Percentiles rank a stretch among this genome's conserved stretches.
phyloP scores from a whole-genome alignment of 2,113 vertebrate species.

The Serilophus lunatus region DNA sequence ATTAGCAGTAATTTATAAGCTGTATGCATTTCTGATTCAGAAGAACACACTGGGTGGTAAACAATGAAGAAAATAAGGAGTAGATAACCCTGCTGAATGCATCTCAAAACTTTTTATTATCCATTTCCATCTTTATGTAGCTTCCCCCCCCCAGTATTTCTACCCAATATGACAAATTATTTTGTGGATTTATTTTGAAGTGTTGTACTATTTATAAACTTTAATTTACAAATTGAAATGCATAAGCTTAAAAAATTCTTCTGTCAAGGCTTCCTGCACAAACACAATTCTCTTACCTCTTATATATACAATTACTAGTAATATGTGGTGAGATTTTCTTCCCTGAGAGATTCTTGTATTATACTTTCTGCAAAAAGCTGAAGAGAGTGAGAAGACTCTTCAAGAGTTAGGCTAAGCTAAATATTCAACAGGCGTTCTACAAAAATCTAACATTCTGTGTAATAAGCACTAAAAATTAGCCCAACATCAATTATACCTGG shows the following conservation, averaged over 20 bases:
- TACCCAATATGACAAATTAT: neutral
- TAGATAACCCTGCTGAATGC: neutral
- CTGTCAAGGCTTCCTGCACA: neutral
- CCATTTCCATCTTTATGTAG: neutral
- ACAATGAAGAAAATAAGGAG: neutral
- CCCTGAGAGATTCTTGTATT: neutral
- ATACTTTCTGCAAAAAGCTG: neutral
- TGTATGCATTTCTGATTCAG: neutral
- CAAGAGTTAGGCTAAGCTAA: neutral
- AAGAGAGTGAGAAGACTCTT: neutral
- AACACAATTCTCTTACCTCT: neutral
- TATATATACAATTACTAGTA: neutral
- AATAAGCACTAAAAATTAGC: neutral
- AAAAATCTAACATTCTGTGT: neutral
- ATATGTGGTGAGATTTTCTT: neutral
- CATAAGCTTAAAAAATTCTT: neutral
- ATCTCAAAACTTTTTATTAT: accelerated
- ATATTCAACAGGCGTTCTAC: accelerated
- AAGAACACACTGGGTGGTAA: accelerated
- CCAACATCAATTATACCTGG: neutral
- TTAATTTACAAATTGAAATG: neutral
- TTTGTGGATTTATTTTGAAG: neutral
- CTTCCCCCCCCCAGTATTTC: neutral
- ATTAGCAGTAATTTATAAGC: neutral
- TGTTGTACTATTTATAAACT: neutral